These are phyloP conservation scores for Pomacea maculata DNA, from an alignment of 1,140 invertebrate species.

Conservation along the genomic window DNA sequence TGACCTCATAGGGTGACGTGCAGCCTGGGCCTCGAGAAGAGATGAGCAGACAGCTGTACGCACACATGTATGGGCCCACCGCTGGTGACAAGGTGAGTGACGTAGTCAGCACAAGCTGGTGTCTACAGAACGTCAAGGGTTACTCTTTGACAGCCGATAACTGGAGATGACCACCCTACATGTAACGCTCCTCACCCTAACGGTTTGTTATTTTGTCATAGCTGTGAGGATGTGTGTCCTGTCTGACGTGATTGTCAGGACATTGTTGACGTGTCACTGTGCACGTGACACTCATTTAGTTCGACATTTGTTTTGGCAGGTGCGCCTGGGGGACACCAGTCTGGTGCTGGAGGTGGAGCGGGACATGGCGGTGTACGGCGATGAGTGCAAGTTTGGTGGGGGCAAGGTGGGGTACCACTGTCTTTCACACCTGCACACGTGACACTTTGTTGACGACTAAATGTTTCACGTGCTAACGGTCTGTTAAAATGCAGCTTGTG, in stretches of 20 bases:
- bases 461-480: too few relatives aligned
- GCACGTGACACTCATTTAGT: too few relatives aligned
- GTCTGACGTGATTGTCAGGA: too few relatives aligned
- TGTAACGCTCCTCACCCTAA: neutral
- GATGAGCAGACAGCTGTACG: slow-evolving; percentile 44
- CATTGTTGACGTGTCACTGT: too few relatives aligned
- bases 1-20: neutral
- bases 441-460: neutral
- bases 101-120: neutral
- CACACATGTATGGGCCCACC: slow-evolving; percentile 47
- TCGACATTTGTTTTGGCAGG: slow-evolving; percentile 24
- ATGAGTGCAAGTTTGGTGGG: slow-evolving; percentile 66
- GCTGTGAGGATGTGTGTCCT: too few relatives aligned
- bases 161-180: neutral
- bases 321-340: slow-evolving; percentile 61
- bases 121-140: neutral
- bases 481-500: too few relatives aligned
- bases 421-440: too few relatives aligned
- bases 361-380: slow-evolving; percentile 63
- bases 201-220: neutral
- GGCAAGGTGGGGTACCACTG: slow-evolving; percentile 54
- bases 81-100: neutral
- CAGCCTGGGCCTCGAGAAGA: slow-evolving; percentile 10
- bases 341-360: slow-evolving; percentile 63
- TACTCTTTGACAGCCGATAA: neutral